Base-by-base conservation (phyloP, 2,888 invertebrate genomes). In the Diadegma fenestrale region DNA sequence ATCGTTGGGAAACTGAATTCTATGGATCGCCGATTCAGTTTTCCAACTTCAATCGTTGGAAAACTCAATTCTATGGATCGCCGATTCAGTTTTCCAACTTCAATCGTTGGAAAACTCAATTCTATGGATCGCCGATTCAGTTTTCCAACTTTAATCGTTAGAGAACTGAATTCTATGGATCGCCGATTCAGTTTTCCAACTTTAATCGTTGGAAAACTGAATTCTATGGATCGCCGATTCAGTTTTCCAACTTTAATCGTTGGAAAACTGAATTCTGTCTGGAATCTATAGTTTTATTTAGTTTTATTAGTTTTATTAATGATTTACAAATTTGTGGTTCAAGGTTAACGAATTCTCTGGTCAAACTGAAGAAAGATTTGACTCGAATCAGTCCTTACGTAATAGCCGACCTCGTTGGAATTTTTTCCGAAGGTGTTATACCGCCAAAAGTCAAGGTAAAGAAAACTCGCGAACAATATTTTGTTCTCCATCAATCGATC, bases 341-440 rank as follows among this genome's bases (percentile, higher is more conserved):
- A 51, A 86, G 86, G 41, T 86, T 91, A 33, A 88, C 88, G 12
- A 89, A 87, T 71, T 80, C 87, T 6, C 80, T 93, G 10, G 87
- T 90, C 2, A 93, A 93, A 84, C 81, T 90, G 30, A 93, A 92
- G 61, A 93, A 90, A 79, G 90, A 92, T 73, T 87, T 93, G 45
- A 83, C 84, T 37, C 90, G 91, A 69, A 77, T 92, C 19, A 90
- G 90, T 84, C 90, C 93, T 10, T 93, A 92, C 79, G 63, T 92
- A 6, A 89, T 94, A 71, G 90, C 92, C 6, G 92, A 93, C 88
- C 83, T 93, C n/a, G 87, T 94, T 6, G 85, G 90, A 78, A 86
- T 90, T n/a, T 89, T 90, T 7, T 89, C 90, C 81, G 87, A 85
- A 71, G 87, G 87, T 26, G 88, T 88, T 17, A 83, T 92, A 84